Conservation (phyloP, 2,113 vertebrate genomes). For the Plestiodon gilberti region DNA sequence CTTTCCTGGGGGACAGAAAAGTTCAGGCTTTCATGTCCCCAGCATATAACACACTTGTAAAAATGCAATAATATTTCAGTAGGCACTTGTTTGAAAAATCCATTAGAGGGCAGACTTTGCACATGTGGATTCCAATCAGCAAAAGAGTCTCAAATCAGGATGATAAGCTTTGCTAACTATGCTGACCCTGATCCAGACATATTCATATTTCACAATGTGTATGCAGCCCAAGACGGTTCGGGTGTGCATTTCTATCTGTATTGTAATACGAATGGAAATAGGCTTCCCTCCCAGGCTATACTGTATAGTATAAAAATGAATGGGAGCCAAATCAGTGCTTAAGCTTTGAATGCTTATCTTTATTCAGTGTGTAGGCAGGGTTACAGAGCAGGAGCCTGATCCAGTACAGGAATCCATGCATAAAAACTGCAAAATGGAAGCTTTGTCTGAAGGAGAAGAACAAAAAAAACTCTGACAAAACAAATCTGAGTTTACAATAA, state of each 20-base stretch:
- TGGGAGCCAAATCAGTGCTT: background rate
- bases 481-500: too few species aligned
- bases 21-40: too few species aligned
- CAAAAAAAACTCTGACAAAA: too few species aligned
- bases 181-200: background rate
- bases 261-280: background rate
- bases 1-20: background rate
- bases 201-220: background rate
- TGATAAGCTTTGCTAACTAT: background rate
- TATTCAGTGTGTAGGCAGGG: background rate
- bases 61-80: conserved; percentile 10
- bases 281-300: background rate
- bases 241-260: background rate
- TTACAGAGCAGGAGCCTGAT: too few species aligned
- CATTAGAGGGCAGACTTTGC: conserved; percentile 29
- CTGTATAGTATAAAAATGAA: background rate
- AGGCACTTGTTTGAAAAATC: conserved; percentile 20
- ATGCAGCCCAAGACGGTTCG: background rate
- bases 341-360: background rate
- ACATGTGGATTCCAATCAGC: background rate
- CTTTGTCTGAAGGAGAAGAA: too few species aligned
- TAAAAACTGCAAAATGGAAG: background rate
- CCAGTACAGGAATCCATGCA: background rate
- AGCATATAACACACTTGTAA: background rate
- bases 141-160: background rate